phyloP scores from a whole-genome alignment of 1,140 invertebrate genomes.

The Bradynema listronoti region DNA sequence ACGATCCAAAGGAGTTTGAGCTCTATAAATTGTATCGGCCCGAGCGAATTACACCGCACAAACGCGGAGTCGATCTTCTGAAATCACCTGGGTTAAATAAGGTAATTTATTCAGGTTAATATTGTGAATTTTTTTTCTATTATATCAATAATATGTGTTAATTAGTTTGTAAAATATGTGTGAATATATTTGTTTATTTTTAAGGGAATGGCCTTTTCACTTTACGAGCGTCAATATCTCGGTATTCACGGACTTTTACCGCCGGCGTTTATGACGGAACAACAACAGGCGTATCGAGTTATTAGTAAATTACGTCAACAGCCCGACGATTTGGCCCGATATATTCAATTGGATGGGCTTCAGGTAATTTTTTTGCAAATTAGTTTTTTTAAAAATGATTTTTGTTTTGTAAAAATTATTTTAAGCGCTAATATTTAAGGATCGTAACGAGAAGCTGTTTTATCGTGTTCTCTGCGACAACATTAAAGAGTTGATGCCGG shows the following conservation, averaged over 20 bases:
- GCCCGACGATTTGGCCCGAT: conserved; percentile 65
- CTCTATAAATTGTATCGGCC: conserved; percentile 39
- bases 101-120: conserved; percentile 29
- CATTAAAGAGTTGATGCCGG: conserved; percentile 77
- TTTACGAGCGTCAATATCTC: conserved; percentile 79
- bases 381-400: not conserved
- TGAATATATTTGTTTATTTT: conserved; percentile 37
- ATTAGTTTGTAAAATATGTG: no score
- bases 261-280: conserved; percentile 80
- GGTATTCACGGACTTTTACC: conserved; percentile 89
- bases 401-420: not conserved
- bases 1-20: conserved; percentile 29
- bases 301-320: conserved; percentile 78
- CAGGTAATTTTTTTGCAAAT: conserved; percentile 24
- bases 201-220: conserved; percentile 80
- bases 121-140: no score
- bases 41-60: conserved; percentile 48
- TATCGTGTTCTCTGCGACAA: conserved; percentile 86
- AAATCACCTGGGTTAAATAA: conserved; percentile 52
- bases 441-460: conserved; percentile 89
- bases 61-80: conserved; percentile 54
- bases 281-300: conserved; percentile 75
- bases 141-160: no score
- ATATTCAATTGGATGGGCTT: conserved; percentile 38
- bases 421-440: conserved; percentile 63